Evolutionary conservation across 2,797 vertebrate genomes (phyloP).

Genomic region (Clarias laeviceps): DNA sequence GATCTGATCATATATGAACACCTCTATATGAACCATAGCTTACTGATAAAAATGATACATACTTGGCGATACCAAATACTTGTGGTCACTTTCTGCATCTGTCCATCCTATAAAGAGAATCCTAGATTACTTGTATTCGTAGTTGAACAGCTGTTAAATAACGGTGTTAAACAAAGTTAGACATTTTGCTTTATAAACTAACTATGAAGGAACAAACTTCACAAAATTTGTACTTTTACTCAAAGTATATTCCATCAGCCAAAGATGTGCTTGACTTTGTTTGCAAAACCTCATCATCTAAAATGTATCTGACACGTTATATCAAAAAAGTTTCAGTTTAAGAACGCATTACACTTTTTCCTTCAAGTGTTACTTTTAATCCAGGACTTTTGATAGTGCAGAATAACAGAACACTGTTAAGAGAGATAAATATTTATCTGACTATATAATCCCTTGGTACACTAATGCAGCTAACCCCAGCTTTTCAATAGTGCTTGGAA

Average conservation of each 20-base stretch:
- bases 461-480: no score
- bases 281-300: neutral
- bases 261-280: neutral
- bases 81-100: conserved; percentile 85
- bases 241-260: neutral
- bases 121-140: neutral
- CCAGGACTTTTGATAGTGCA: no score
- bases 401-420: no score
- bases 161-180: neutral
- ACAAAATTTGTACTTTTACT: neutral
- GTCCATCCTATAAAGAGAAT: conserved; percentile 75
- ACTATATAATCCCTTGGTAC: no score
- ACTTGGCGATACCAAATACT: conserved; percentile 87
- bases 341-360: neutral
- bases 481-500: no score
- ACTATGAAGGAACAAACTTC: neutral
- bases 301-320: neutral
- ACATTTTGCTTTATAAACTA: neutral
- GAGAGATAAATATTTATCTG: no score
- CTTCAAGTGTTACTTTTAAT: no score
- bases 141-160: neutral
- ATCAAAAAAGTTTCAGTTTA: neutral
- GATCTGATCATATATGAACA: neutral
- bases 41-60: conserved; percentile 40
- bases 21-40: neutral